Evolutionary conservation across 1,140 invertebrate species (phyloP).

Genomic region (Zaprionus taronus): DNA sequence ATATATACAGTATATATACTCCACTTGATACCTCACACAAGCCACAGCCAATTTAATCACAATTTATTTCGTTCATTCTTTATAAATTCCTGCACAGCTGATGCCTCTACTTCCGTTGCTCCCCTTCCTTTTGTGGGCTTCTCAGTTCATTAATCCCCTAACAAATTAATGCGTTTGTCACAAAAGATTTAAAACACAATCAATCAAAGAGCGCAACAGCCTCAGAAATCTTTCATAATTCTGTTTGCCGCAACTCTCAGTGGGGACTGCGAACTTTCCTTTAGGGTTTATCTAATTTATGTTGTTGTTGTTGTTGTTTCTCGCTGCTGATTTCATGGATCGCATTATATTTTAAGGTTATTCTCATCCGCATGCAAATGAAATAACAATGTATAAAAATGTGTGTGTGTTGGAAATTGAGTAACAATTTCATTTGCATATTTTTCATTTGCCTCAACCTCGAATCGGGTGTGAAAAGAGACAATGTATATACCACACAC

Average conservation of each 20-base stretch:
- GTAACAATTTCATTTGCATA: constrained; percentile 82
- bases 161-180: constrained; percentile 76
- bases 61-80: constrained; percentile 3
- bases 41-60: not conserved
- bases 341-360: constrained; percentile 75
- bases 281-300: constrained; percentile 62
- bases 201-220: constrained; percentile 63
- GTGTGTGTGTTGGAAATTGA: constrained; percentile 59
- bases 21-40: not conserved
- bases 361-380: constrained; percentile 74
- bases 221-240: constrained; percentile 68
- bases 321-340: constrained; percentile 65
- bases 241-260: constrained; percentile 36
- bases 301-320: constrained; percentile 35
- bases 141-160: constrained; percentile 69
- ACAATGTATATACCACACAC: constrained; percentile 30
- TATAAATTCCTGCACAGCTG: constrained; percentile 29
- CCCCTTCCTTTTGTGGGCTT: not conserved
- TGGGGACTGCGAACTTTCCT: not conserved
- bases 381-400: constrained; percentile 63
- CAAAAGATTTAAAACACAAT: constrained; percentile 73
- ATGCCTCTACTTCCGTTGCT: not conserved
- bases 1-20: not conserved
- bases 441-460: constrained; percentile 69
- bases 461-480: constrained; percentile 56